Evolutionary conservation across 2,888 invertebrate species (phyloP).

Genomic region (Synanthedon formicaeformis): DNA sequence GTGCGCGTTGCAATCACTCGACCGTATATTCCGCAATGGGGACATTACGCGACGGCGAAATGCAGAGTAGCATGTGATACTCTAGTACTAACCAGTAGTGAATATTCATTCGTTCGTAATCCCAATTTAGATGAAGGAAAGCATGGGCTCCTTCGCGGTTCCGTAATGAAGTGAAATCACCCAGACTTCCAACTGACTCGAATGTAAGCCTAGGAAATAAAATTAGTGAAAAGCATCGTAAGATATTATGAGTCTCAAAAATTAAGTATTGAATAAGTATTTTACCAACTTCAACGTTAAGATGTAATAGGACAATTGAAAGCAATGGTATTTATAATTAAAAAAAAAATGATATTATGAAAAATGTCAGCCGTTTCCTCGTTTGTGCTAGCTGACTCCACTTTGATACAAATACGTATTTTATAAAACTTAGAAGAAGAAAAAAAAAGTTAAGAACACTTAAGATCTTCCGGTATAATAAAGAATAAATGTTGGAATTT

Average conservation of each 20-base stretch:
- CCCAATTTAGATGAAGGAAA: slow-evolving; percentile 24
- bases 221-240: slow-evolving; percentile 60
- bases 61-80: slow-evolving; percentile 66
- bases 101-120: slow-evolving; percentile 31
- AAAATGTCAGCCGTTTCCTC: slow-evolving; percentile 55
- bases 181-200: slow-evolving; percentile 51
- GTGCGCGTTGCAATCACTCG: not conserved
- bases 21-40: slow-evolving; percentile 30
- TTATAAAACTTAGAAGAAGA: slow-evolving; percentile 42
- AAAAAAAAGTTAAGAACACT: slow-evolving; percentile 48
- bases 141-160: slow-evolving; percentile 13
- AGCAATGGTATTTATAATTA: slow-evolving; percentile 67
- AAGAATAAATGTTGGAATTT: slow-evolving; percentile 55
- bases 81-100: slow-evolving; percentile 50
- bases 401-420: slow-evolving; percentile 69
- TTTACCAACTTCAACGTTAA: slow-evolving; percentile 62
- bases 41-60: slow-evolving; percentile 28
- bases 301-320: slow-evolving; percentile 53
- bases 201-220: slow-evolving; percentile 50
- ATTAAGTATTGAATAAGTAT: slow-evolving; percentile 66
- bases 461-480: slow-evolving; percentile 62
- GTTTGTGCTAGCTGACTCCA: slow-evolving; percentile 59
- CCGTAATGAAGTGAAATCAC: slow-evolving; percentile 20
- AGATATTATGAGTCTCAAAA: slow-evolving; percentile 58
- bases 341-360: slow-evolving; percentile 34